Base-by-base conservation (phyloP, 2,888 invertebrate species). In the Conops quadrifasciatus region DNA sequence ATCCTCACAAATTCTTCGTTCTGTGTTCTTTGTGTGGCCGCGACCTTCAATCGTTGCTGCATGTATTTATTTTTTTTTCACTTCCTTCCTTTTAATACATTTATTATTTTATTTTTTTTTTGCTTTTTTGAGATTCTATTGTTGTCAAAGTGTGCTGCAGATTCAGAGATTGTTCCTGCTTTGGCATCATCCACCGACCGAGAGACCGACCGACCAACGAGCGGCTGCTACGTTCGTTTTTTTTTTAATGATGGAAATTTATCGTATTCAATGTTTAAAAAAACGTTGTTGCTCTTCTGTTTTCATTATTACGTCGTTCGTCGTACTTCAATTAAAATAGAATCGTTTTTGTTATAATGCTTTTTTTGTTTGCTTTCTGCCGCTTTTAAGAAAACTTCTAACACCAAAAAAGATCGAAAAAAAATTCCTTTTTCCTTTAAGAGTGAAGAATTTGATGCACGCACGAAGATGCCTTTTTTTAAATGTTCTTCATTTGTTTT, bases 241-340 rank as follows among this genome's bases (percentile, higher is more conserved):
- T 15, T 45, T 45, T 45, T 45, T 15, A 45, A 45, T 45, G 45
- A 45, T 45, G 45, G 15, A 49, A 4, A 1, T 53, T 45, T 58
- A 24, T 15, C 13, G n/a, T 43, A 21, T 58, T 36, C 62, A 16
- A n/a, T 62, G 30, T 43, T n/a, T 28, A n/a, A 24, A 43, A 47
- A 28, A 47, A n/a, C 28, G 65, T 15, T 30, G 53, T 4, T 30
- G 16, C 56, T 45, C 13, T 16, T 59, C n/a, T 28, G 16, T 13
- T 30, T n/a, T 59, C 15, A n/a, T 59, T n/a, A 59, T 30, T 13
- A 28, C 59, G 28, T 30, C 24, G 59, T 24, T 56, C 51, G 21
- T 30, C 59, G 28, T 59, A 30, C 16, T 59, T 59, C n/a, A 24
- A 15, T 26, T 59, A 15, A 59, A 30, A 30, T 59, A 59, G n/a